These are phyloP conservation scores for Catharus bicknelli DNA, from an alignment of 2,113 vertebrate species.

Conservation along the genomic window DNA sequence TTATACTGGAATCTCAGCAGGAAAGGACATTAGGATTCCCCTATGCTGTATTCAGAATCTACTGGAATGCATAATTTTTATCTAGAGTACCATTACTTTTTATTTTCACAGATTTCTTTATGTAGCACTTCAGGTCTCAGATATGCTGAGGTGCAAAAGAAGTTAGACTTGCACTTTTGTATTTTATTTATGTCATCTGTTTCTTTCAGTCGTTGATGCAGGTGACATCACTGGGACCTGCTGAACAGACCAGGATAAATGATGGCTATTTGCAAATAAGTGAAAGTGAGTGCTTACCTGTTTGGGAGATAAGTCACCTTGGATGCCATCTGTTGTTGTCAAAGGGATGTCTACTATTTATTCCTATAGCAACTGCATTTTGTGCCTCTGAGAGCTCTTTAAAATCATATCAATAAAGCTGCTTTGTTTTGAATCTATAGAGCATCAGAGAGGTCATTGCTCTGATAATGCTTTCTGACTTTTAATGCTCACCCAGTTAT, in stretches of 20 bases:
- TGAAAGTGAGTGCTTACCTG: conserved; percentile 53
- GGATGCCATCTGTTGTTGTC: conserved; percentile 78
- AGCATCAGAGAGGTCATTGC: conserved; percentile 46
- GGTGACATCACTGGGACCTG: conserved; percentile 48
- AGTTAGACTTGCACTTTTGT: conserved; percentile 62
- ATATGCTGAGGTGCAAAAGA: conserved; percentile 62
- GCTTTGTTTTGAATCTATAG: conserved; percentile 70
- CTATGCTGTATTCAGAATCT: conserved; percentile 24
- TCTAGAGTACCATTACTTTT: conserved; percentile 33
- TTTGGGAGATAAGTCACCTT: conserved; percentile 76
- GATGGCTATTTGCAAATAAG: conserved; percentile 71
- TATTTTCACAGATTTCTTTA: conserved; percentile 49
- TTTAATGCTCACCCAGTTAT: conserved; percentile 39
- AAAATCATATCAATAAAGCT: conserved; percentile 74
- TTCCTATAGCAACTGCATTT: conserved; percentile 67
- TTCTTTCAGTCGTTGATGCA: conserved; percentile 51
- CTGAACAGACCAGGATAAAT: conserved; percentile 73
- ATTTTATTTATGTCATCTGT: conserved; percentile 58
- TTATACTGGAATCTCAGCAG: neutral
- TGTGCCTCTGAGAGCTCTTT: conserved; percentile 69
- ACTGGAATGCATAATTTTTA: conserved; percentile 38
- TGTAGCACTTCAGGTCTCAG: conserved; percentile 15
- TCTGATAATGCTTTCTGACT: conserved; percentile 55
- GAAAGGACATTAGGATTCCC: conserved; percentile 1
- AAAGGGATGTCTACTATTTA: conserved; percentile 72